Base-by-base conservation (phyloP, 2,113 vertebrate species). In the Bambusicola thoracicus region DNA sequence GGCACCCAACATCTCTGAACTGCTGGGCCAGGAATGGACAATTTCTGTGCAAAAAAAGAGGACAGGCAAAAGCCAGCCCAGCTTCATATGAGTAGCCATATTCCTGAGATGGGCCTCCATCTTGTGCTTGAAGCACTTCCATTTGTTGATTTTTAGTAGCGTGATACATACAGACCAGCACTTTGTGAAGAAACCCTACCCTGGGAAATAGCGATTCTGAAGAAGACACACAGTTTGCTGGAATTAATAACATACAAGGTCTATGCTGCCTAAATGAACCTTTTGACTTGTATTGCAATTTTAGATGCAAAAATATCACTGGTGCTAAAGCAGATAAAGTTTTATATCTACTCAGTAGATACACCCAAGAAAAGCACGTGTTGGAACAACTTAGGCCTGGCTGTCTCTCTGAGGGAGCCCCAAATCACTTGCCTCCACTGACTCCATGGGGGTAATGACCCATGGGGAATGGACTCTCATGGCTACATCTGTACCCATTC, bases 201-300 rank as follows among this genome's bases (percentile, higher is more conserved):
- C 24, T 25, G 58, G 53, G 62, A 68, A 59, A 19, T 41, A 11
- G 19, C 11, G 62, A 25, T 36, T 59, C 19, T 36, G 72, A 30
- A 51, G 76, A 85, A 44, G 25, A 59, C 30, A 19, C 1, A 55
- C 16, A 55, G 13, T 73, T 62, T 43, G 18, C 41, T 70, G 4
- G 16, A 75, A 4, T 73, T 69, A 82, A 29, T 46, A 68, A 67
- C 67, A 6, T 11, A 48, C 16, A 11, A 24, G 21, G 36, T 80
- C 25, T 1, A 2, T 1, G 0, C 17, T 53, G 24, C 21, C 46
- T 49, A 32, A 56, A 22, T 56, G 34, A n/a, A 56, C 22, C 15
- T 69, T 48, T 24, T 69, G 66, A 48, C 8, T 68, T 51, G 7
- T 11, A n/a, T 4, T 73, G 30, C 22, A 85, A 43, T 73, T 65